Percentiles rank a stretch among this genome's conserved stretches.
Evolutionary conservation across 2,797 vertebrate genomes (phyloP).

Genomic region (Eidolon dupreanum): DNA sequence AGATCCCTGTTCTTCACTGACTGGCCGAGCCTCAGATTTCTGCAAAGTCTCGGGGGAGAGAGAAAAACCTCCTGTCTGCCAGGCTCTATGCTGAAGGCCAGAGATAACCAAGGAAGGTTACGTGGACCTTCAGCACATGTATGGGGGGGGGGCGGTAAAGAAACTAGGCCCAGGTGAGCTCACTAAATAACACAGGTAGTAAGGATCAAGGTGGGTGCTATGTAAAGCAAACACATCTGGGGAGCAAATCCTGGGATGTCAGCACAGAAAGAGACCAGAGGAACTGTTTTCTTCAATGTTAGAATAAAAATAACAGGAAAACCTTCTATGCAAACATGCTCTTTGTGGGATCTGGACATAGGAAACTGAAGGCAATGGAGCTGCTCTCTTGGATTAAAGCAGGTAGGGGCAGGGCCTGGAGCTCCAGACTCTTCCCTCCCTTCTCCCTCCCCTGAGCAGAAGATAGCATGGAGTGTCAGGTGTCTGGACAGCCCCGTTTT

Average conservation of each 20-base stretch:
- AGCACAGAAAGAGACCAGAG: background rate
- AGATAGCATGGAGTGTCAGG: background rate
- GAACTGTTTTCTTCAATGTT: background rate
- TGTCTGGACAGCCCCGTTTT: background rate
- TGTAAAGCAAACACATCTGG: background rate
- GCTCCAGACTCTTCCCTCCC: background rate
- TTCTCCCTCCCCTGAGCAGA: background rate
- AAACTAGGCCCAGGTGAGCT: background rate
- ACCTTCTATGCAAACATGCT: background rate
- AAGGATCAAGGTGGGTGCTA: background rate
- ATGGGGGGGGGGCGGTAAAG: background rate
- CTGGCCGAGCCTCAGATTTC: background rate
- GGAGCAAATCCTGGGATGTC: background rate
- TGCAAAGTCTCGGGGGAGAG: background rate
- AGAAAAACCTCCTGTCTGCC: too few species aligned
- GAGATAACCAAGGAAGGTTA: background rate
- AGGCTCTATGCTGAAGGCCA: background rate
- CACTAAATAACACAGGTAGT: fast-evolving
- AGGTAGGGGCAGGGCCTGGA: fast-evolving
- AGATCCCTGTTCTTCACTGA: background rate
- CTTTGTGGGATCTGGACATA: background rate
- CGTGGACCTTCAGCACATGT: fast-evolving
- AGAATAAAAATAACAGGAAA: background rate
- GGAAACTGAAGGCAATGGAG: background rate
- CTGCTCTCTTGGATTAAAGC: background rate